Conservation (phyloP, 2,888 invertebrate genomes). For the Scaptomyza cyrtandrae region DNA sequence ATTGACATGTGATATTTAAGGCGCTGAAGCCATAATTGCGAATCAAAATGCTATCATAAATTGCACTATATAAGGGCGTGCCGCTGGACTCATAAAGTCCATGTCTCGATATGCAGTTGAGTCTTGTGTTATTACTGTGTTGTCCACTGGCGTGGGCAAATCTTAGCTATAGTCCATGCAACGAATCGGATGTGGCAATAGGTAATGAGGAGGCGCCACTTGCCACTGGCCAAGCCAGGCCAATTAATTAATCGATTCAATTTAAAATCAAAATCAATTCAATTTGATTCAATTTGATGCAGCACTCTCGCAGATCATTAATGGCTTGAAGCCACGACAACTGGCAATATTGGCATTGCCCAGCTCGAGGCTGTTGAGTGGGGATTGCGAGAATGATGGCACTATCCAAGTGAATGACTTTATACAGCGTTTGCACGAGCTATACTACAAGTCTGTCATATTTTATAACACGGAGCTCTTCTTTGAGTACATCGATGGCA, state of each 20-base stretch:
- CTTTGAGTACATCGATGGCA: slow-evolving; percentile 80
- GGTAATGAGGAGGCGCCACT: slow-evolving; percentile 50
- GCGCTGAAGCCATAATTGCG: slow-evolving; percentile 75
- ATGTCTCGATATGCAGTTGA: slow-evolving; percentile 22
- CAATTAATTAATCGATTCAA: slow-evolving; percentile 14
- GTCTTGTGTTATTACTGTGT: slow-evolving; percentile 11
- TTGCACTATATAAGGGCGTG: slow-evolving; percentile 50
- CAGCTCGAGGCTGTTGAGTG: slow-evolving; percentile 18
- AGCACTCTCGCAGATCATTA: slow-evolving; percentile 83
- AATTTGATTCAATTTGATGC: slow-evolving; percentile 12
- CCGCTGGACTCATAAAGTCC: neutral
- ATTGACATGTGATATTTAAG: slow-evolving; percentile 77
- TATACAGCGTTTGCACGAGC: slow-evolving; percentile 78
- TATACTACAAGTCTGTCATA: slow-evolving; percentile 79
- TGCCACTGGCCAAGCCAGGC: neutral
- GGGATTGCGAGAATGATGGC: slow-evolving; percentile 48
- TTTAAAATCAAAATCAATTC: slow-evolving; percentile 4
- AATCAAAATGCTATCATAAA: slow-evolving; percentile 60
- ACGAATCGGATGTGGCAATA: slow-evolving; percentile 77
- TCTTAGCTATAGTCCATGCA: slow-evolving; percentile 46
- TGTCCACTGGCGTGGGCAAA: slow-evolving; percentile 12
- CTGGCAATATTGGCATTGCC: slow-evolving; percentile 73
- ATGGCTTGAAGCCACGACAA: slow-evolving; percentile 77
- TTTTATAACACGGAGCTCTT: slow-evolving; percentile 81
- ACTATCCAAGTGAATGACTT: slow-evolving; percentile 80